phyloP scores from a whole-genome alignment of 2,888 invertebrate species.

The Coleophora flavipennella region DNA sequence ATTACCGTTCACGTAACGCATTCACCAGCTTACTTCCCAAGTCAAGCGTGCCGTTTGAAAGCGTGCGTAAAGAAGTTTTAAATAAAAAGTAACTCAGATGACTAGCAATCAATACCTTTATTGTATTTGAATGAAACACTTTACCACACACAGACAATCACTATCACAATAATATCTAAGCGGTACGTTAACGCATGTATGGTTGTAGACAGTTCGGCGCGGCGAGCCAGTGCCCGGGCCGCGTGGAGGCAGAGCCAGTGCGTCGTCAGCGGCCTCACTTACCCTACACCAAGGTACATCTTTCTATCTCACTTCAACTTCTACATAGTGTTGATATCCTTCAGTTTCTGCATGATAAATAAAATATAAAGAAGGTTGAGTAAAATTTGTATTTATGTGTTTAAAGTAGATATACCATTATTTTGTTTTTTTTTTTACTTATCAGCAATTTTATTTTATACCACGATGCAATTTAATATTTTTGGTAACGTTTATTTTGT shows the following conservation, averaged over 20 bases:
- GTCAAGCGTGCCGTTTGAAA: too few relatives aligned
- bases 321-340: not conserved
- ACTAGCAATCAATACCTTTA: too few relatives aligned
- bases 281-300: slow-evolving; percentile 58
- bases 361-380: not conserved
- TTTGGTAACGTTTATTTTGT: too few relatives aligned
- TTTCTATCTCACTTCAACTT: not conserved
- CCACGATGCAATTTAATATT: too few relatives aligned
- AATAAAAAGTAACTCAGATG: too few relatives aligned
- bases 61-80: too few relatives aligned
- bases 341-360: not conserved
- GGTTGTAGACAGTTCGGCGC: slow-evolving; percentile 91
- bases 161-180: slow-evolving; percentile 36
- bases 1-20: too few relatives aligned
- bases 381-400: not conserved
- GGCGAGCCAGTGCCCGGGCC: slow-evolving; percentile 85
- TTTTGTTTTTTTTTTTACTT: not conserved
- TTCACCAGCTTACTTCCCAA: too few relatives aligned
- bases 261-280: slow-evolving; percentile 80
- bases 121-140: too few relatives aligned
- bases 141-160: slow-evolving; percentile 7
- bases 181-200: slow-evolving; percentile 78
- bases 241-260: slow-evolving; percentile 90
- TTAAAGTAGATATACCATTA: not conserved
- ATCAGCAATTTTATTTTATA: too few relatives aligned